Percentiles rank a stretch among this genome's conserved stretches.
Conservation (phyloP, 2,888 invertebrate genomes). For the Cactoblastis cactorum region DNA sequence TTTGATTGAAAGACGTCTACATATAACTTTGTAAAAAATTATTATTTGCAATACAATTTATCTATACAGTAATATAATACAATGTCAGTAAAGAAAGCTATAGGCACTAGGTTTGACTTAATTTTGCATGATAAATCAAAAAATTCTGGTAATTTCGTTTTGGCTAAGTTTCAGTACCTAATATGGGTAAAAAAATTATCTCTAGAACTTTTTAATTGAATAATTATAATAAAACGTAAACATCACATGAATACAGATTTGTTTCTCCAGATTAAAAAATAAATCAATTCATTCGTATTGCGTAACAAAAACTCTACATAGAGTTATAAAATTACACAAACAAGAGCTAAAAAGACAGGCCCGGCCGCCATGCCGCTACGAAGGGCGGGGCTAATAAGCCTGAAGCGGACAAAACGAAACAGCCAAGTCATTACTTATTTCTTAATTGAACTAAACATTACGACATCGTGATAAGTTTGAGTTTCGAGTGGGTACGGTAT, state of each 20-base stretch:
- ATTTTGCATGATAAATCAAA: no score
- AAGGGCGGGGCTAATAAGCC: constrained; percentile 71
- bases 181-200: no score
- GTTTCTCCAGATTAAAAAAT: not conserved
- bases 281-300: constrained; percentile 6
- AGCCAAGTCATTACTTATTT: constrained; percentile 25
- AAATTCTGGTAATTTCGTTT: no score
- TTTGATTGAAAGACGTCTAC: no score
- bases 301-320: constrained; percentile 18
- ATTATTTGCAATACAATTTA: no score
- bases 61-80: no score
- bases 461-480: constrained; percentile 35
- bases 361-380: constrained; percentile 66
- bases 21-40: no score
- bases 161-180: no score
- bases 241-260: not conserved
- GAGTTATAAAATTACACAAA: constrained; percentile 30
- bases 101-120: no score
- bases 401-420: constrained; percentile 28
- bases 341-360: constrained; percentile 60
- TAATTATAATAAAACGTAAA: not conserved
- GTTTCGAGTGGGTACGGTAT: constrained; percentile 38
- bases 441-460: constrained; percentile 46
- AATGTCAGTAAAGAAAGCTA: no score
- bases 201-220: no score